phyloP scores from a whole-genome alignment of 2,113 vertebrate genomes.

The Chlamydotis undulata region DNA sequence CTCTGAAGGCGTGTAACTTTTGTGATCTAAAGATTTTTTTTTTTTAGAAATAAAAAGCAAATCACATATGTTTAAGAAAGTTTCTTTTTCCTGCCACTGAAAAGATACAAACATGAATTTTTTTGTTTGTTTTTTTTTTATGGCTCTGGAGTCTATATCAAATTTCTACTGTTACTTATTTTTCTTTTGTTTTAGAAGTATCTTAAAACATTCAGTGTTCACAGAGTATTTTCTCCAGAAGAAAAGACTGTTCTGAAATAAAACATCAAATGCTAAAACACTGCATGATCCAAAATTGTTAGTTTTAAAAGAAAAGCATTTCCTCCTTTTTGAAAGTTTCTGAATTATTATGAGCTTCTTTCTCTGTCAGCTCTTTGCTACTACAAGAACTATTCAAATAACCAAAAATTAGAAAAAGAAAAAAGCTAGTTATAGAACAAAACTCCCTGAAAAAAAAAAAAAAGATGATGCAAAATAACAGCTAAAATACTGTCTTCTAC shows the following conservation, averaged over 20 bases:
- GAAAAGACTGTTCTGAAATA: conserved; percentile 13
- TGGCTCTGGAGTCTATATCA: background rate
- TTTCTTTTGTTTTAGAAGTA: background rate
- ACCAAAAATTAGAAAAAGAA: conserved; percentile 44
- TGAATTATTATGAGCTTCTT: background rate
- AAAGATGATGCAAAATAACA: conserved; percentile 36
- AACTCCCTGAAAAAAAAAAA: conserved; percentile 33
- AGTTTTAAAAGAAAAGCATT: conserved; percentile 21
- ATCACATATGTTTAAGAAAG: background rate
- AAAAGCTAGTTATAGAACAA: conserved; percentile 35
- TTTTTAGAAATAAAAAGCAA: conserved; percentile 11
- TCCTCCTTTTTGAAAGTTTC: conserved; percentile 4
- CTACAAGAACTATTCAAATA: conserved; percentile 49
- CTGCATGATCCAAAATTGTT: background rate
- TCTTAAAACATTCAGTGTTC: background rate
- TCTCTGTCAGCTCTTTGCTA: conserved; percentile 9
- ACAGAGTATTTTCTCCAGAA: conserved; percentile 12
- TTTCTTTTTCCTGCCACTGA: background rate
- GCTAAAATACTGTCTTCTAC: conserved; percentile 52
- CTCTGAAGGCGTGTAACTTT: background rate
- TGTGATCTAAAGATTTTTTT: background rate
- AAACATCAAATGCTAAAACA: background rate
- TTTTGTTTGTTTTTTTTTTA: background rate
- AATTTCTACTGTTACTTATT: background rate
- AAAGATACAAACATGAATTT: background rate